phyloP scores from a whole-genome alignment of 2,797 vertebrate species.

The Acrocephalus scirpaceus region DNA sequence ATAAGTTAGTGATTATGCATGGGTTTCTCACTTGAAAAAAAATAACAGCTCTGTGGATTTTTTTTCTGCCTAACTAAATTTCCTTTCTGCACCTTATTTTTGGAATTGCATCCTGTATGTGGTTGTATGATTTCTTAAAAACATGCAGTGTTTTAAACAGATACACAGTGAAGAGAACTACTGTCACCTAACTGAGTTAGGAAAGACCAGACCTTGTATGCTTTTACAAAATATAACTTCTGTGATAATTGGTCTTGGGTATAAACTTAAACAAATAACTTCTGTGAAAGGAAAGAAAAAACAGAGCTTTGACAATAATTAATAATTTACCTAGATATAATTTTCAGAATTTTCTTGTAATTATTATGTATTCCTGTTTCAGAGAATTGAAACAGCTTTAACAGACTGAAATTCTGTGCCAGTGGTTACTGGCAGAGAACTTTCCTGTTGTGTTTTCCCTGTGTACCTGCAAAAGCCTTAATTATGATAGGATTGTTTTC shows the following conservation, averaged over 20 bases:
- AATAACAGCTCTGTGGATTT: neutral
- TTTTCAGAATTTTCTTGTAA: neutral
- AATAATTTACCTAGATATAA: neutral
- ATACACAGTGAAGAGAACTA: neutral
- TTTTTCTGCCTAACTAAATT: neutral
- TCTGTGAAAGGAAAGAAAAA: neutral
- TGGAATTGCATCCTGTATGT: neutral
- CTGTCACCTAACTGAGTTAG: neutral
- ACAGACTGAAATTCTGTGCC: neutral
- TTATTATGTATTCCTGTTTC: neutral
- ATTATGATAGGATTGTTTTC: neutral
- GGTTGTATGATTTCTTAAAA: neutral
- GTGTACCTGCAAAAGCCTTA: neutral
- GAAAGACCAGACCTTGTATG: neutral
- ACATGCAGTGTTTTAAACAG: neutral
- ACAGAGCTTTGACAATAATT: neutral
- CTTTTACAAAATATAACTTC: neutral
- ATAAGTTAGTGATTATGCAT: conserved; percentile 74
- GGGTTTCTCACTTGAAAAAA: neutral
- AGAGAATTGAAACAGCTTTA: neutral
- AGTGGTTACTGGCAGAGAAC: neutral
- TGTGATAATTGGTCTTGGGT: neutral
- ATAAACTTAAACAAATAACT: neutral
- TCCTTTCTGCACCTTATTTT: neutral
- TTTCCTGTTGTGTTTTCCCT: neutral